Evolutionary conservation across 1,140 invertebrate species (phyloP).

Genomic region (Mamestra configurata): DNA sequence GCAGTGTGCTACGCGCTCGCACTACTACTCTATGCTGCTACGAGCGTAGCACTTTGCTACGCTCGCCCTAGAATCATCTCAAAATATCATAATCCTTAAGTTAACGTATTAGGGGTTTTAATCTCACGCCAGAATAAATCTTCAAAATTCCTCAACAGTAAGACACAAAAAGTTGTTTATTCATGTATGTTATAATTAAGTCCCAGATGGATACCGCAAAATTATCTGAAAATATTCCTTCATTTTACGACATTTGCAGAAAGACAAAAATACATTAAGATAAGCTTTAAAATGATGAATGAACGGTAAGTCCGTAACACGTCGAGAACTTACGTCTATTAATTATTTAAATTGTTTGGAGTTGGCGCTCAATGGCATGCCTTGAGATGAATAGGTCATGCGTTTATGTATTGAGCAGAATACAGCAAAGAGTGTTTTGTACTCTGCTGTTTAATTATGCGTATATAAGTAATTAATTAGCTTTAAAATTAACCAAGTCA

Average conservation of each 20-base stretch:
- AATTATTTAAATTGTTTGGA: conserved; percentile 47
- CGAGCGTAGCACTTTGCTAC: conserved; percentile 6
- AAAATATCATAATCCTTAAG: too few relatives aligned
- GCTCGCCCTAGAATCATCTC: not conserved
- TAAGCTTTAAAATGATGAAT: conserved; percentile 32
- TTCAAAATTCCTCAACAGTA: too few relatives aligned
- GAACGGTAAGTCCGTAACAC: not conserved
- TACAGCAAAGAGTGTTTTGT: not conserved
- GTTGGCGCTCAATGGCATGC: not conserved
- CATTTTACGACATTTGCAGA: not conserved
- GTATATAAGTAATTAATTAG: not conserved
- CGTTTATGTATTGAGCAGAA: not conserved
- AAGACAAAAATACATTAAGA: not conserved
- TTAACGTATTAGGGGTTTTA: too few relatives aligned
- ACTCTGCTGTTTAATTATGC: not conserved
- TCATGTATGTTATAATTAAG: too few relatives aligned
- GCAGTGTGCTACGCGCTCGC: conserved; percentile 1
- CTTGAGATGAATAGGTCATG: not conserved
- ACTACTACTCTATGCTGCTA: not conserved
- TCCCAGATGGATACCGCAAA: not conserved
- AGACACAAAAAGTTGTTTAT: too few relatives aligned
- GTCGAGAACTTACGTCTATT: conserved; percentile 15
- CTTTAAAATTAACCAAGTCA: not conserved
- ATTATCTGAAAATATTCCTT: not conserved
- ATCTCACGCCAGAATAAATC: too few relatives aligned